Evolutionary conservation across 2,113 vertebrate genomes (phyloP).

Genomic region (Buteo buteo): DNA sequence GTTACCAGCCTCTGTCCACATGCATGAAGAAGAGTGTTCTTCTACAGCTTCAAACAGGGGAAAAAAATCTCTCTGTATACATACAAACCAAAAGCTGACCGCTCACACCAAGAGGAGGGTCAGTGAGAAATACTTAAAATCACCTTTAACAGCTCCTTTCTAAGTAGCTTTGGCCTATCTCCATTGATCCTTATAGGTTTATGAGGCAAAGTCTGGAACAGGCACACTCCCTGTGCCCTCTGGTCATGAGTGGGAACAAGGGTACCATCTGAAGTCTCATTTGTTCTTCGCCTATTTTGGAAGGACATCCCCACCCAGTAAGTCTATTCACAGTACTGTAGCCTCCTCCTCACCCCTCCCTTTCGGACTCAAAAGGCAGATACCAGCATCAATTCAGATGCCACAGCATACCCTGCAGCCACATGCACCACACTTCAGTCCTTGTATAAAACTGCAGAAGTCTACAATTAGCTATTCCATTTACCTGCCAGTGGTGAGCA

Average conservation of each 20-base stretch:
- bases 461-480: not conserved
- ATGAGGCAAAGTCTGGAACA: not conserved
- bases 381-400: not conserved
- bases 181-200: not conserved
- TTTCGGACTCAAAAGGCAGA: not conserved
- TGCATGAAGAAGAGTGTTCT: not conserved
- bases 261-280: not conserved
- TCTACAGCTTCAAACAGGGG: not conserved
- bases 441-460: not conserved
- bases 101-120: not conserved
- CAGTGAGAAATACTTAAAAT: not conserved
- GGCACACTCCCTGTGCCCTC: fast-evolving
- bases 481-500: not conserved
- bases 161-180: not conserved
- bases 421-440: not conserved
- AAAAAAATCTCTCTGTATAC: not conserved
- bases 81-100: not conserved
- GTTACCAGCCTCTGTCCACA: not conserved
- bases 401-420: slow-evolving; percentile 2
- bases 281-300: not conserved
- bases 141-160: not conserved
- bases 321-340: not conserved
- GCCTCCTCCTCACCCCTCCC: not conserved
- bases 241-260: not conserved
- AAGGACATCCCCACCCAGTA: not conserved